Base-by-base conservation (phyloP, 1,140 invertebrate genomes). In the Metopolophium dirhodum region DNA sequence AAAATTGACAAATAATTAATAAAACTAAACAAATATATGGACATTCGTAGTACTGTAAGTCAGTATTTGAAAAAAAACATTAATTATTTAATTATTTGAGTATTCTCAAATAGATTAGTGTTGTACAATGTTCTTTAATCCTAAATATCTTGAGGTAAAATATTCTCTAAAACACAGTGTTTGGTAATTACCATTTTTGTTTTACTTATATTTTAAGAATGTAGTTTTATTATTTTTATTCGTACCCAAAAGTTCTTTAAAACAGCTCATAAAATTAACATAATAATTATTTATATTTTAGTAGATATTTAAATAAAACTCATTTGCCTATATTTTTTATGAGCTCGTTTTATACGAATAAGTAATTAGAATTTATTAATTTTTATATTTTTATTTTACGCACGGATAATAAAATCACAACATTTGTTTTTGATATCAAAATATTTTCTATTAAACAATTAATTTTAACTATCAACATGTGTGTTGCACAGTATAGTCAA, bases 241-340 rank as follows among this genome's bases (percentile, higher is more conserved):
- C 9, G 1, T 30, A 30, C 57, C 2, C 30, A 30, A 61, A 61
- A 61, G 30, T 68, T 68, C 57, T 68, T 68, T 4, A 77, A 77
- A 77, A 20, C 11, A n/a, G 30, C 14, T 77, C 61, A 77, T n/a
- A 77, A 77, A 77, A 77, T 77, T n/a, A n/a, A 77, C 61, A 77
- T 77, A n/a, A 77, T n/a, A 77, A 77, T 77, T 18, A 77, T 77
- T 77, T 77, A 77, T 77, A n/a, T 77, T 77, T 77, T n/a, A 20
- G 9, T 61, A 51, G 49, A 54, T 54, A 77, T 77, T 77, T 77
- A 77, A 77, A 77, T n/a, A 18, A 77, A 77, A 77, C 18, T 77
- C 18, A 14, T 35, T 30, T n/a, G 18, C 6, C 4, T 54, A 11
- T 18, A 77, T 77, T 18, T 77, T 6, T 30, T n/a, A 77, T 35